Evolutionary conservation across 2,888 invertebrate genomes (phyloP), one percentile per base, ranked within the genome.

Genomic region (Ennomos erosarius): DNA sequence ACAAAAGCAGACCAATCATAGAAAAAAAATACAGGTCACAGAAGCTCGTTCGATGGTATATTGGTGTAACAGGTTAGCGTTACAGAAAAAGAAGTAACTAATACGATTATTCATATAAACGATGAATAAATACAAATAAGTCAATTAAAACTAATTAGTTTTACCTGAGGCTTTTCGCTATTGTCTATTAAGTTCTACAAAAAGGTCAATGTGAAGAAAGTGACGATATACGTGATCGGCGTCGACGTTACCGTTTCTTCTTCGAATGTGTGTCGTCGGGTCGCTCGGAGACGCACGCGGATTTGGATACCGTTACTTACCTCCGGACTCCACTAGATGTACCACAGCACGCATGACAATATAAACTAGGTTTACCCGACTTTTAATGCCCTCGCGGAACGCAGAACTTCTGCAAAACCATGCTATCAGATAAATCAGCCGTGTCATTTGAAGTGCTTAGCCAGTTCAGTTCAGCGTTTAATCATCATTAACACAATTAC

Each of bases 211-310:
- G n/a, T 59, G 52, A 60, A 62, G 76, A 77, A 75, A 74, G 74
- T 75, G 72, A 71, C 62, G 62, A 71, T 70, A 16, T 60, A 61
- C 61, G 69, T 65, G 64, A 67, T 70, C 69, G 69, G 63, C 65
- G 70, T 65, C 73, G 61, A 63, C 55, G 65, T 44, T 64, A 68
- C 65, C 65, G 65, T 76, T 76, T 71, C 65, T 54, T 67, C 36
- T 43, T 10, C 57, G 75, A 75, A 81, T 79, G 78, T 82, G 70
- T 81, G 82, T 70, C 76, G 75, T 54, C 65, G 58, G 75, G 81
- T 79, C 81, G 72, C 59, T 67, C 56, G 66, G 71, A 67, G 62
- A 59, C 59, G 49, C 54, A 55, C 51, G 57, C 54, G 60, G 64
- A 46, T 56, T 62, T 45, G 10, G 39, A 26, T 66, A 66, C 68